Conservation (phyloP, 1,140 invertebrate species). For the Drosophila pallidifrons region DNA sequence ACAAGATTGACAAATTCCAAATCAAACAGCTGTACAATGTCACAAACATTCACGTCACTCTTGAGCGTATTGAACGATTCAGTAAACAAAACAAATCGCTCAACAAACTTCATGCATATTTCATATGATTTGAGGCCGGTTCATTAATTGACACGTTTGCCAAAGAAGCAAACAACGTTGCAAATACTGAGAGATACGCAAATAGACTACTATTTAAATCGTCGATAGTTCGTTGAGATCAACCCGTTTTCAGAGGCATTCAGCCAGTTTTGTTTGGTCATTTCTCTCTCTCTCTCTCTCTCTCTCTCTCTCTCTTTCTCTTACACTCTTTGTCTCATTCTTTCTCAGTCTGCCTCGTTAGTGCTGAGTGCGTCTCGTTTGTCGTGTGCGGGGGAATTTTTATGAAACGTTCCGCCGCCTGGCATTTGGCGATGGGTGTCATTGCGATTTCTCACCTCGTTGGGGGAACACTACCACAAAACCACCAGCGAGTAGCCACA, state of each 20-base stretch:
- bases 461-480: slow-evolving; percentile 46
- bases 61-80: slow-evolving; percentile 36
- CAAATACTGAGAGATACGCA: slow-evolving; percentile 15
- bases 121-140: slow-evolving; percentile 43
- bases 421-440: slow-evolving; percentile 32
- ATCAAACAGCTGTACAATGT: neutral
- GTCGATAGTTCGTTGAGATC: slow-evolving; percentile 25
- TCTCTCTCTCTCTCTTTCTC: slow-evolving; percentile 4
- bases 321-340: slow-evolving; percentile 2
- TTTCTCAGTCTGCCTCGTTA: slow-evolving; percentile 11
- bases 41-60: neutral
- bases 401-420: slow-evolving; percentile 30
- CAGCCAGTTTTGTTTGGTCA: neutral
- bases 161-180: slow-evolving; percentile 17
- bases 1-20: neutral
- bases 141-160: slow-evolving; percentile 61
- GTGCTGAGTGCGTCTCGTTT: neutral
- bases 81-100: slow-evolving; percentile 51
- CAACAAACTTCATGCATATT: slow-evolving; percentile 54
- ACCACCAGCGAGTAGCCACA: slow-evolving; percentile 13
- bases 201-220: slow-evolving; percentile 25
- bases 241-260: slow-evolving; percentile 38
- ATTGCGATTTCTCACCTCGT: slow-evolving; percentile 71
- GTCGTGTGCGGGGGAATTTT: slow-evolving; percentile 50
- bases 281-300: slow-evolving; percentile 2